Evolutionary conservation across 2,113 vertebrate species (phyloP).

Genomic region (Brachypteracias leptosomus): DNA sequence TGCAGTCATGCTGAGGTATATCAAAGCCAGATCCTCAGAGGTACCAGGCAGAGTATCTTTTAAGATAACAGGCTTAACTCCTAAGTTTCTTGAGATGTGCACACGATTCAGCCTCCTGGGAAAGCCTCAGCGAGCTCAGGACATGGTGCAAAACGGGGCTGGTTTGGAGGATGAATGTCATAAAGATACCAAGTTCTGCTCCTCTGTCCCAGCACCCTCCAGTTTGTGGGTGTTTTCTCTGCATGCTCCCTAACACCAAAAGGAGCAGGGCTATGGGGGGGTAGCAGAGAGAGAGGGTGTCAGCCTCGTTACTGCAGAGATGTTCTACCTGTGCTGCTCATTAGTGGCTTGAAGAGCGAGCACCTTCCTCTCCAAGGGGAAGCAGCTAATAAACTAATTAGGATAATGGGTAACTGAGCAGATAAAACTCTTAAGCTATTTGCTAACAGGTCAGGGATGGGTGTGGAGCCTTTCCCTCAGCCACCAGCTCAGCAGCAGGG

Average conservation of each 20-base stretch:
- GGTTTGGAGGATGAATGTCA: not conserved
- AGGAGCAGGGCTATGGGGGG: not conserved
- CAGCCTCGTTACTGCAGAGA: not conserved
- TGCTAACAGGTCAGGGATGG: not conserved
- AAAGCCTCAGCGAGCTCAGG: not conserved
- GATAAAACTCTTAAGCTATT: conserved; percentile 47
- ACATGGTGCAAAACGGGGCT: not conserved
- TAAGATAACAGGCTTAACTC: not conserved
- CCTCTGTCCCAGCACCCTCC: not conserved
- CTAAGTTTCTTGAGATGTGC: not conserved
- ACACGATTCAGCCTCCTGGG: not conserved
- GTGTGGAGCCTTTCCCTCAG: not conserved
- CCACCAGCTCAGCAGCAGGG: not conserved
- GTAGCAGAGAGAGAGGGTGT: accelerated
- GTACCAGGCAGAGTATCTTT: not conserved
- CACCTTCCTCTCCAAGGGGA: not conserved
- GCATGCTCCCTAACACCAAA: not conserved
- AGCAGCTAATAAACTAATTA: conserved; percentile 62
- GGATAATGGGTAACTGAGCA: conserved; percentile 42
- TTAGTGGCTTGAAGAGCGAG: not conserved
- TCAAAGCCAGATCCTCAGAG: not conserved
- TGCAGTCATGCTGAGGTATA: not conserved
- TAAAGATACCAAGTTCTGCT: not conserved
- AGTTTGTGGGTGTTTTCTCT: not conserved
- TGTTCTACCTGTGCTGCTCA: not conserved